Conservation (phyloP, 2,797 vertebrate genomes). For the Brotula barbata region DNA sequence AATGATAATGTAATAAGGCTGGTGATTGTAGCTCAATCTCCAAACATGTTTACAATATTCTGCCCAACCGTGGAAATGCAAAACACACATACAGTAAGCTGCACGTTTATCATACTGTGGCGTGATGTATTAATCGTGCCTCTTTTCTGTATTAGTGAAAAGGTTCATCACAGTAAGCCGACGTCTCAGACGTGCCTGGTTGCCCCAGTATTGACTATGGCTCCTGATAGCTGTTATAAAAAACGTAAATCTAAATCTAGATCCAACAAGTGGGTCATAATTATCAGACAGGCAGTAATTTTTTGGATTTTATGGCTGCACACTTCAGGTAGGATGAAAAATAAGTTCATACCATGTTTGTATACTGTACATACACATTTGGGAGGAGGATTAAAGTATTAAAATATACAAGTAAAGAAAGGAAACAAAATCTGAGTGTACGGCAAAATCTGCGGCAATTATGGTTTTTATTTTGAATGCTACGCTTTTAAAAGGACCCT, state of each 20-base stretch:
- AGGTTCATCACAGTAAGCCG: background rate
- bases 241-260: no score
- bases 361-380: no score
- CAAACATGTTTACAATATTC: no score
- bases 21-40: background rate
- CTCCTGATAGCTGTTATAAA: no score
- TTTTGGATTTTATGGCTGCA: background rate
- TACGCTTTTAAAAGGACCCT: no score
- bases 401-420: no score
- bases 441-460: background rate
- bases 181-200: background rate
- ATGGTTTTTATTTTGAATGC: no score
- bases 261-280: no score
- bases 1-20: background rate
- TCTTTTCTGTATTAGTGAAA: background rate
- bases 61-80: no score
- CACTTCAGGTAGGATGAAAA: background rate
- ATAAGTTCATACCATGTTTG: background rate
- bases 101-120: background rate
- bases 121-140: background rate
- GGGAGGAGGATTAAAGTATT: no score
- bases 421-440: no score
- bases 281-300: background rate
- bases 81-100: background rate
- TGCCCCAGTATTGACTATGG: background rate